Base-by-base conservation (phyloP, 2,797 vertebrate genomes). In the Channallabes apus region DNA sequence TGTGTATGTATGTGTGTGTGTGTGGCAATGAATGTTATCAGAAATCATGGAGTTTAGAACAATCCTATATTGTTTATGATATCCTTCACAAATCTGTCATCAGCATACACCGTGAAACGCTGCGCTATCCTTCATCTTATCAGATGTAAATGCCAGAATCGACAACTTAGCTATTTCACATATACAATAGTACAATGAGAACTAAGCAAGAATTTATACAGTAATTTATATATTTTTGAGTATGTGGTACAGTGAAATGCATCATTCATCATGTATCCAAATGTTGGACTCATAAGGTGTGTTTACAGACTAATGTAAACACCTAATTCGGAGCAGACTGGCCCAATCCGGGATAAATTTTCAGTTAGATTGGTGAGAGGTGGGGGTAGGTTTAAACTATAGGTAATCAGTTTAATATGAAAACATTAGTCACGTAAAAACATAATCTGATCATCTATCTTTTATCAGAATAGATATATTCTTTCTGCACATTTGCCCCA, bases 1-100 rank as follows among this genome's bases (percentile, higher is more conserved):
- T 46, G 41, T 46, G 41, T 46, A 8, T 46, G 9, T 51, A 11
- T 51, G 46, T 51, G 46, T 51, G 46, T 51, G 11, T 51, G 46
- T 71, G 72, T 54, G 69, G 68, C 78, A 84, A 65, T 69, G 87
- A 90, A 88, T 87, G 85, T 90, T 89, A 88, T 90, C 88, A 82
- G 71, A 75, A 85, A 76, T 78, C 73, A 54, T 67, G 72, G 72
- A 38, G 56, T 80, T 69, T 65, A 29, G 58, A 77, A 90, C 88
- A 67, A 87, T 86, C 87, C 64, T 3, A 58, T 61, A 86, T 80
- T 85, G 86, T 88, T 85, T 75, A 78, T n/a, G 17, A 46, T 80
- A 90, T 89, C 88, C 87, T 86, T 62, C 79, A 88, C 73, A 87
- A 89, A 88, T 90, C 84, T 78, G 38, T 4, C 54, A 29, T 83